phyloP scores from a whole-genome alignment of 2,888 invertebrate species.

The Alsophila aescularia region DNA sequence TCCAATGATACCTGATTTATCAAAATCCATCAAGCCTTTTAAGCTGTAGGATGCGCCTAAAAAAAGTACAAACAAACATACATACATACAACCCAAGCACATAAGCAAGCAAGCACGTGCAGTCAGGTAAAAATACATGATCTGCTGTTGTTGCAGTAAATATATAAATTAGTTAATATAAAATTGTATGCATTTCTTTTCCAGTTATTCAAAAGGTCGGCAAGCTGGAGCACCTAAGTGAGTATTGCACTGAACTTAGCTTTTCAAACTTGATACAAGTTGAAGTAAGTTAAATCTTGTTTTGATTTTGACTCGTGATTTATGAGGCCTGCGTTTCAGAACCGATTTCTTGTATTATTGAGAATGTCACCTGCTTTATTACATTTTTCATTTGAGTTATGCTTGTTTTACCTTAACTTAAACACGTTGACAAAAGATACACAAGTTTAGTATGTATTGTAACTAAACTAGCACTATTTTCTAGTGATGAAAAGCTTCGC shows the following conservation, averaged over 20 bases:
- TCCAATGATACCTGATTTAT: no score
- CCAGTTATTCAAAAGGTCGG: conserved; percentile 67
- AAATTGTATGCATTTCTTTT: conserved; percentile 47
- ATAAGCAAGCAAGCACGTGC: no score
- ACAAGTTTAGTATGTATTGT: no score
- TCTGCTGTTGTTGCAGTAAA: neutral
- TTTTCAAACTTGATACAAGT: conserved; percentile 28
- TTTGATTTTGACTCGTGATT: conserved; percentile 7
- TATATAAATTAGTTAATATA: conserved; percentile 12
- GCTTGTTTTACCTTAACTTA: neutral
- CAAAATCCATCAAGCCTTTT: no score
- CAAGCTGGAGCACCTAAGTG: conserved; percentile 82
- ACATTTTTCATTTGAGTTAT: no score
- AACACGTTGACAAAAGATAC: no score
- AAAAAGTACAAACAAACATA: no score
- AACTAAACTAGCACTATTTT: no score
- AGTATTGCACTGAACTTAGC: conserved; percentile 46
- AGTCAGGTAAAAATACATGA: neutral
- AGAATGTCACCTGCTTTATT: neutral
- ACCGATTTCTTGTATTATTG: neutral
- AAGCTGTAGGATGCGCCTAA: no score
- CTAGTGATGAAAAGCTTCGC: no score
- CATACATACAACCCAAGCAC: no score
- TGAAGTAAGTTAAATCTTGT: conserved; percentile 6
- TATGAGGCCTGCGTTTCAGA: neutral